Evolutionary conservation across 2,888 invertebrate species (phyloP).

Genomic region (Netelia inedita): DNA sequence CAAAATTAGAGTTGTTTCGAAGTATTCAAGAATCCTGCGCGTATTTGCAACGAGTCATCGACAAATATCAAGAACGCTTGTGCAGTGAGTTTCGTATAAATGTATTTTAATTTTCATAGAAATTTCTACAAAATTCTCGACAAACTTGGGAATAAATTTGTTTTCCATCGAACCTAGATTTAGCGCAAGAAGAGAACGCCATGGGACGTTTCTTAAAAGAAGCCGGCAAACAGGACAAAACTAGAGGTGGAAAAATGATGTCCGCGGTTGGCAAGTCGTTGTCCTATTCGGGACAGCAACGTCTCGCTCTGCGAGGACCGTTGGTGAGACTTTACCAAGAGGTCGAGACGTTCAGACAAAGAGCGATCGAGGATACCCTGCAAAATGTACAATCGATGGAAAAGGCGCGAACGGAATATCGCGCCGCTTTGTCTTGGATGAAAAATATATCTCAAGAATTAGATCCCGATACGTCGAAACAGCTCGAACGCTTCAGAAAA

Average conservation of each 20-base stretch:
- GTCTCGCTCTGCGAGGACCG: constrained; percentile 94
- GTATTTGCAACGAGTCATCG: constrained; percentile 94
- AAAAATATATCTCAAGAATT: constrained; percentile 97
- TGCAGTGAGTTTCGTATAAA: constrained; percentile 87
- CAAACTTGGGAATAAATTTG: neutral
- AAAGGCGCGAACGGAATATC: constrained; percentile 97
- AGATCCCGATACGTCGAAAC: constrained; percentile 98
- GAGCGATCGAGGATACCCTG: constrained; percentile 97
- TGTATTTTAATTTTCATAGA: neutral
- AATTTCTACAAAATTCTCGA: neutral
- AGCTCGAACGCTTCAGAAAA: constrained; percentile 97
- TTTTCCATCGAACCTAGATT: constrained; percentile 84
- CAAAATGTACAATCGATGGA: constrained; percentile 97
- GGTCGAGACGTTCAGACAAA: constrained; percentile 98
- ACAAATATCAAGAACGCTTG: constrained; percentile 96
- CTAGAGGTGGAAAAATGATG: constrained; percentile 94
- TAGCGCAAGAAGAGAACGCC: constrained; percentile 98
- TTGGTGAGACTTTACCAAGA: constrained; percentile 95
- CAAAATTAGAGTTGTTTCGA: constrained; percentile 96
- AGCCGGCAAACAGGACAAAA: constrained; percentile 94
- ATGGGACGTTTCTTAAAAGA: constrained; percentile 98
- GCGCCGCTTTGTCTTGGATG: constrained; percentile 99
- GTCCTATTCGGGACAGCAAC: constrained; percentile 96
- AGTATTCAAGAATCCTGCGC: constrained; percentile 96
- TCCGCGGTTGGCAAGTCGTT: constrained; percentile 93